Percentiles rank a stretch among this genome's conserved stretches.
phyloP scores from a whole-genome alignment of 1,140 invertebrate species.

The Leguminivora glycinivorella region DNA sequence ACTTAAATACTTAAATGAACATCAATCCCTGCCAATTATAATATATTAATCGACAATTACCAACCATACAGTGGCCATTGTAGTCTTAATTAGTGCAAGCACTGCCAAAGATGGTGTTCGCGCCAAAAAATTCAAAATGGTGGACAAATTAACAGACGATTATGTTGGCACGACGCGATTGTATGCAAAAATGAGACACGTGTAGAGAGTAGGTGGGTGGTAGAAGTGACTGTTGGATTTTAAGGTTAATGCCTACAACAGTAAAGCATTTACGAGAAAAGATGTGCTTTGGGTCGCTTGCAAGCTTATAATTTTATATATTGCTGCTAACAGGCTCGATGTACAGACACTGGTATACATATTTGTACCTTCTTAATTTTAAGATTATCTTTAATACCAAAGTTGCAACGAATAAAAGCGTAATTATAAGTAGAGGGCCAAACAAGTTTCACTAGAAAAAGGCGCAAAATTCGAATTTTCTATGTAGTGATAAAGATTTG shows the following conservation, averaged over 20 bases:
- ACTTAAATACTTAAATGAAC: not conserved
- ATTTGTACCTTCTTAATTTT: no score
- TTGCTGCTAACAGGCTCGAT: no score
- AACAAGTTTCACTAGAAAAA: no score
- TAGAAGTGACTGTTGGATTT: not conserved
- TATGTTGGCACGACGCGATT: conserved; percentile 14
- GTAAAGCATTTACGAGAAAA: not conserved
- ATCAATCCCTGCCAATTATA: not conserved
- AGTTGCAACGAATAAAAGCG: no score
- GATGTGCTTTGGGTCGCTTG: not conserved
- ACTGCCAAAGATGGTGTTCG: conserved; percentile 11
- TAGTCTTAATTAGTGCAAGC: conserved; percentile 24
- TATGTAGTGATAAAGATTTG: no score
- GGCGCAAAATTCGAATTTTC: no score
- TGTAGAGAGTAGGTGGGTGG: not conserved
- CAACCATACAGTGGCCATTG: not conserved
- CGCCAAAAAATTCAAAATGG: conserved; percentile 20
- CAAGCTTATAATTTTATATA: no score
- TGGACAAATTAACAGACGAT: conserved; percentile 23
- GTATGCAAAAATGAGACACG: conserved; percentile 25
- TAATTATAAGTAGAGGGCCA: no score
- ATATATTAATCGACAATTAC: not conserved
- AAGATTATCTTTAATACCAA: no score
- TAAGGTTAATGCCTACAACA: not conserved
- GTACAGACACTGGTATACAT: no score